Conservation (phyloP, 2,113 vertebrate genomes). For the Seriola dumerili region DNA sequence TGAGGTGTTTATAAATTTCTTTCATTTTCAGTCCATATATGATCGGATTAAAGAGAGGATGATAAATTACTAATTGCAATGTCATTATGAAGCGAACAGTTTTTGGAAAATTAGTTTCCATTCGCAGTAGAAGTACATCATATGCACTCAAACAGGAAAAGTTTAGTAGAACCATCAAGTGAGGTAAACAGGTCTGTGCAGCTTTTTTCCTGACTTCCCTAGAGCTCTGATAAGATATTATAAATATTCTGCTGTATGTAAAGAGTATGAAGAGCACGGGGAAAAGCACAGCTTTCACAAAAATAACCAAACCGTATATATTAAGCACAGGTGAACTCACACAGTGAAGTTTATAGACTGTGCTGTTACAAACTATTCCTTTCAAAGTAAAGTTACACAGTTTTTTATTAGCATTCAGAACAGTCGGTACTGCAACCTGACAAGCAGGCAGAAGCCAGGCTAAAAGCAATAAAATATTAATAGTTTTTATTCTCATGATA, state of each 20-base stretch:
- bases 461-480: background rate
- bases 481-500: no score
- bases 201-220: no score
- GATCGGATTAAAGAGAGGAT: no score
- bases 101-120: background rate
- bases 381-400: constrained; percentile 5
- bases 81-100: no score
- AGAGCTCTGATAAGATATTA: no score
- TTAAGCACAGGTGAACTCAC: no score
- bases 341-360: constrained; percentile 36
- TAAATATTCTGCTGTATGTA: no score
- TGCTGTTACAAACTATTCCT: constrained; percentile 55
- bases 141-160: background rate
- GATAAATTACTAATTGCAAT: no score
- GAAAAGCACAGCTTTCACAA: background rate
- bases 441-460: constrained; percentile 52
- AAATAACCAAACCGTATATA: constrained; percentile 10
- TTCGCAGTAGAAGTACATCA: background rate
- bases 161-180: background rate
- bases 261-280: background rate
- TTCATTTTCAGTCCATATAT: no score
- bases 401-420: background rate
- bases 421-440: background rate
- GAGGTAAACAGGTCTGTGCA: no score
- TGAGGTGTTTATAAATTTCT: no score